A percentile compares a stretch with the other conserved stretches of the same genome.
phyloP scores from a whole-genome alignment of 1,140 invertebrate species.

The Leptinotarsa undecemlineata region DNA sequence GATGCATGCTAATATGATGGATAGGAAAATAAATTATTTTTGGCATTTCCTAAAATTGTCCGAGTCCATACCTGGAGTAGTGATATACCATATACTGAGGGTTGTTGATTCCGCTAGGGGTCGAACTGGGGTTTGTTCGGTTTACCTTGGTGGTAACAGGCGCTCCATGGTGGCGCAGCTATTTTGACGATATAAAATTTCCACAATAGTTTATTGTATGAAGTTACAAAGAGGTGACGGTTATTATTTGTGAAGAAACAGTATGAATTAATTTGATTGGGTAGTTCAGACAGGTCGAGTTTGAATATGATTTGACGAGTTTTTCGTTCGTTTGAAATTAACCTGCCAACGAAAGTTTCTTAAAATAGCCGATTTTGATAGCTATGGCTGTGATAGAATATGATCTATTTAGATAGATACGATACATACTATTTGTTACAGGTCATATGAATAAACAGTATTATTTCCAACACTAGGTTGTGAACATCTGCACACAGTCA shows the following conservation, averaged over 20 bases:
- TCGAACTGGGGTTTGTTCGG: constrained; percentile 48
- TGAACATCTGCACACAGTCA: too few relatives aligned
- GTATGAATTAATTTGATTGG: constrained; percentile 11
- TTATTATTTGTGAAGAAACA: constrained; percentile 15
- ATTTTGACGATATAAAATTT: constrained; percentile 34
- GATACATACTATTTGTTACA: too few relatives aligned
- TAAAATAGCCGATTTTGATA: too few relatives aligned
- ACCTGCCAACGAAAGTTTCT: too few relatives aligned
- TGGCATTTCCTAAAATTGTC: constrained; percentile 6
- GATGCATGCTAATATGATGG: not conserved
- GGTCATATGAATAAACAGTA: too few relatives aligned
- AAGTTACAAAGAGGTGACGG: constrained; percentile 22
- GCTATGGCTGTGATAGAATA: too few relatives aligned
- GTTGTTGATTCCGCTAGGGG: constrained; percentile 45
- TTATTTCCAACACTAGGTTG: too few relatives aligned
- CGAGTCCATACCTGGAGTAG: constrained; percentile 32
- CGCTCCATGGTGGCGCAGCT: constrained; percentile 31
- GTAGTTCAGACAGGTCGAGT: not conserved
- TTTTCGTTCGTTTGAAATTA: too few relatives aligned
- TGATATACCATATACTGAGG: constrained; percentile 33
- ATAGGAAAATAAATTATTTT: too few relatives aligned
- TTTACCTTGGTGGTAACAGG: constrained; percentile 50
- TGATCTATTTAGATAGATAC: too few relatives aligned
- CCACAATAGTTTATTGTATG: constrained; percentile 26
- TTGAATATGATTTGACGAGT: too few relatives aligned